Evolutionary conservation across 2,113 vertebrate genomes (phyloP).

Genomic region (Epinephelus lanceolatus): DNA sequence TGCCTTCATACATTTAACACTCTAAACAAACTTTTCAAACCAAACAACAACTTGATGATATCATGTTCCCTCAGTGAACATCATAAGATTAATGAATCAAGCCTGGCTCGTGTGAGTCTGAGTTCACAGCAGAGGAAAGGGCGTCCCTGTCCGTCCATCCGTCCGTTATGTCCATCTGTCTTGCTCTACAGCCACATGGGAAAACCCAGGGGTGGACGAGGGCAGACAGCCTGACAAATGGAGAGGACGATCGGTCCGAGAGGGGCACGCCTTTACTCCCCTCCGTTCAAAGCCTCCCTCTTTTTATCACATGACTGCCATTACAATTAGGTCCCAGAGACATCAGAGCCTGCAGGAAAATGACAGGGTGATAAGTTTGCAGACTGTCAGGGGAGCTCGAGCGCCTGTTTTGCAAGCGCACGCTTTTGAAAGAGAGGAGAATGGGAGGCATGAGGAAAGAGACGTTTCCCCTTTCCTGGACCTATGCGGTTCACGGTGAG

Average conservation of each 20-base stretch:
- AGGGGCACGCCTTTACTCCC: constrained; percentile 36
- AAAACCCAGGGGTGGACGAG: constrained; percentile 50
- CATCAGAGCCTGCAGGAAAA: constrained; percentile 26
- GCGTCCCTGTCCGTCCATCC: constrained; percentile 54
- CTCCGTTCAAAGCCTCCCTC: constrained; percentile 47
- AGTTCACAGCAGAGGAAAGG: constrained; percentile 60
- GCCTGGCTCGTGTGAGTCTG: constrained; percentile 54
- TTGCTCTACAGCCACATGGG: constrained; percentile 44
- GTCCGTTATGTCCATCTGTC: constrained; percentile 61
- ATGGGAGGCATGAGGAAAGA: constrained; percentile 66
- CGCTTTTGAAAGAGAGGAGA: constrained; percentile 62
- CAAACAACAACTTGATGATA: constrained; percentile 27
- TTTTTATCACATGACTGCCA: constrained; percentile 64
- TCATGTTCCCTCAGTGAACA: constrained; percentile 34
- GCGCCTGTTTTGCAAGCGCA: constrained; percentile 59
- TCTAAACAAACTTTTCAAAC: constrained; percentile 18
- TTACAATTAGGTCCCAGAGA: constrained; percentile 46
- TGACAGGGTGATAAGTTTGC: constrained; percentile 68
- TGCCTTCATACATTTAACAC: neutral
- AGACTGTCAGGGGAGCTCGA: constrained; percentile 60
- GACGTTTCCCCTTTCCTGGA: constrained; percentile 70
- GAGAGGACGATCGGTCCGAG: constrained; percentile 40
- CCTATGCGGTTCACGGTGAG: constrained; percentile 63
- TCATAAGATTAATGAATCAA: constrained; percentile 50
- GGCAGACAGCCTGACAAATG: constrained; percentile 67